Evolutionary conservation across 2,113 vertebrate genomes (phyloP).

Genomic region (Cyanoliseus patagonus): DNA sequence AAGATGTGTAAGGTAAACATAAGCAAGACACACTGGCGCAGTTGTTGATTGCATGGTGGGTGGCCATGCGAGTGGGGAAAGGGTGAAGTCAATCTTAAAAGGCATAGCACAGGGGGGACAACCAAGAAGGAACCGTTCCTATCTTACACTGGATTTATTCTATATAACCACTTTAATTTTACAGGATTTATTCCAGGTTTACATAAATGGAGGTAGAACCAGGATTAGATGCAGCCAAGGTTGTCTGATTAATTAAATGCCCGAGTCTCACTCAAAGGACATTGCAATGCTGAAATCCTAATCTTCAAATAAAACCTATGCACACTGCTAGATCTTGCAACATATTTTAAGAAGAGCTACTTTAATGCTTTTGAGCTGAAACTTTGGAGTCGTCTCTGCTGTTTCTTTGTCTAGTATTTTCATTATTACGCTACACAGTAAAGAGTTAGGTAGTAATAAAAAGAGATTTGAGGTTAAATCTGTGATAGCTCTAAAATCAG

Average conservation of each 20-base stretch:
- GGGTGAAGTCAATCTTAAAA: neutral
- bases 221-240: neutral
- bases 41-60: neutral
- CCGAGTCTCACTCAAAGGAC: neutral
- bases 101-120: neutral
- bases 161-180: neutral
- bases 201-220: neutral
- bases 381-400: neutral
- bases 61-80: neutral
- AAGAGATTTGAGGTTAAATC: conserved; percentile 43
- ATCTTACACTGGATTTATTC: neutral
- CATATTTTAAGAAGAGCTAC: neutral
- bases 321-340: neutral
- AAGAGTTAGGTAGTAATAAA: conserved; percentile 22
- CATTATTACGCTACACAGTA: conserved; percentile 7
- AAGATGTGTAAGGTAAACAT: neutral
- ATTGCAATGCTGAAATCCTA: neutral
- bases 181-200: neutral
- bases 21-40: neutral
- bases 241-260: neutral
- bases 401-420: conserved; percentile 17
- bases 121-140: neutral
- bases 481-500: conserved; percentile 35
- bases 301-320: neutral
- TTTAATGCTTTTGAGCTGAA: neutral